Evolutionary conservation across 2,797 vertebrate genomes (phyloP).

Genomic region (Periparus ater): DNA sequence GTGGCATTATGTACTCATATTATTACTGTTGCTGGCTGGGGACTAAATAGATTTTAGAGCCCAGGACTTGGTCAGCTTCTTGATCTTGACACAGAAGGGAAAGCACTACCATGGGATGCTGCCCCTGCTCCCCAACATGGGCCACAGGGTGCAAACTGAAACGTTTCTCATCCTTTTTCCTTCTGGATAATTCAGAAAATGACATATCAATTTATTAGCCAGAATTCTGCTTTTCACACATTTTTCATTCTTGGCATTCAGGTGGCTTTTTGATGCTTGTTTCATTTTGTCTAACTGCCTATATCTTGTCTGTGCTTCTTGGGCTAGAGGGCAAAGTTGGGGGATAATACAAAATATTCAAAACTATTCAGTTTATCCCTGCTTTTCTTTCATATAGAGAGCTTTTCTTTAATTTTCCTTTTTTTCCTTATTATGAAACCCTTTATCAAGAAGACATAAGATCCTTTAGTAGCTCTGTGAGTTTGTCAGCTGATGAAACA

Average conservation of each 20-base stretch:
- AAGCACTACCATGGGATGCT: neutral
- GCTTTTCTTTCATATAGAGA: neutral
- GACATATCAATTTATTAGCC: neutral
- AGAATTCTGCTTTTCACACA: neutral
- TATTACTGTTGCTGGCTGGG: neutral
- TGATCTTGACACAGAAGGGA: neutral
- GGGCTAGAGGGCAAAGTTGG: neutral
- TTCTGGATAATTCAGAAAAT: neutral
- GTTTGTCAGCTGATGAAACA: neutral
- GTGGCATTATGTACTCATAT: constrained; percentile 63
- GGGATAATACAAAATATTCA: neutral
- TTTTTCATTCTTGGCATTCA: neutral
- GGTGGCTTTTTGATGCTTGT: neutral
- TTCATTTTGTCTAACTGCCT: neutral
- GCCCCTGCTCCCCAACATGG: neutral
- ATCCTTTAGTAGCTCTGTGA: neutral
- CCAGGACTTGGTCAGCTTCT: neutral
- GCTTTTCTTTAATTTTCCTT: neutral
- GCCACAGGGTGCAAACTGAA: neutral
- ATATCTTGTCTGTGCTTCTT: neutral
- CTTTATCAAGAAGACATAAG: neutral
- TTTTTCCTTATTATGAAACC: neutral
- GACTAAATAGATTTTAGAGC: neutral
- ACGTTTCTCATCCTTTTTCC: neutral
- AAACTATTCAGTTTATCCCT: neutral